Conservation (phyloP, 2,797 vertebrate genomes). For the Diplodus puntazzo region DNA sequence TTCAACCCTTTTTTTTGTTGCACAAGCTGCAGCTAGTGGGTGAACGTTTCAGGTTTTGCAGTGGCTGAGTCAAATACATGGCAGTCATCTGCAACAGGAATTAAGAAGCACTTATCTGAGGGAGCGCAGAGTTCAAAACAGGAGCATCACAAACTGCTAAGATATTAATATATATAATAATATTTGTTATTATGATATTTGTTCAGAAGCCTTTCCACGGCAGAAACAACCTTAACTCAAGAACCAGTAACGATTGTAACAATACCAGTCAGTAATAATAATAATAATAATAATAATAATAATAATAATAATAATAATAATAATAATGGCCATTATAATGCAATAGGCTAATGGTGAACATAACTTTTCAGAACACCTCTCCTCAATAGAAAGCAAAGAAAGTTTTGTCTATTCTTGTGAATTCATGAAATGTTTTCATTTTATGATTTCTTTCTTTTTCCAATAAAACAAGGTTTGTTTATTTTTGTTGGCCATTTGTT, state of each 20-base stretch:
- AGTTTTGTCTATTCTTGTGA: not conserved
- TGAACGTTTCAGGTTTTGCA: not conserved
- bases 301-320: too few species aligned
- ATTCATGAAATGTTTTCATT: not conserved
- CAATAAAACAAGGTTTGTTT: not conserved
- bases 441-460: not conserved
- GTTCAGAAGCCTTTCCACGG: not conserved
- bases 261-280: not conserved
- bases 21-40: not conserved
- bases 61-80: not conserved
- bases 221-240: not conserved
- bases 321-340: not conserved
- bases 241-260: not conserved
- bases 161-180: not conserved
- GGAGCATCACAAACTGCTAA: not conserved
- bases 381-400: not conserved
- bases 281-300: not conserved
- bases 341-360: not conserved
- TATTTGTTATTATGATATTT: too few species aligned
- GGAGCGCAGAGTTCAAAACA: too few species aligned
- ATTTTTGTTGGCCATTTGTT: not conserved
- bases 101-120: not conserved
- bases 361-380: not conserved
- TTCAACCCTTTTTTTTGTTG: not conserved
- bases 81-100: not conserved